A percentile compares a stretch with the other conserved stretches of the same genome.
Conservation (phyloP, 2,797 vertebrate species). For the Garrulus glandarius region DNA sequence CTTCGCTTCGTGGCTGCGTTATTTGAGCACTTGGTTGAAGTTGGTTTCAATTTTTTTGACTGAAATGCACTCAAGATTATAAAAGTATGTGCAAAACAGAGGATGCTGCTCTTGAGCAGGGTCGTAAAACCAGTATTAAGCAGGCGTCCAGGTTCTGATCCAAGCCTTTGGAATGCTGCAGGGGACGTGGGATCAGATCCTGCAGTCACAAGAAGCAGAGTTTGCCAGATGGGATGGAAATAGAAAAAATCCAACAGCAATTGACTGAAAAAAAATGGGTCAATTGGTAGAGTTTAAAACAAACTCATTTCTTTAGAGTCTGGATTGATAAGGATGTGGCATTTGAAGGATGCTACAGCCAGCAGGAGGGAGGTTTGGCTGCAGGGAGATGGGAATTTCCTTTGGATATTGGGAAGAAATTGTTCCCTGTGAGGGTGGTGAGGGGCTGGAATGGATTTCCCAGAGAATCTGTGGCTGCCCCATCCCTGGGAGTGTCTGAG, state of each 20-base stretch:
- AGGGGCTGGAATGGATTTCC: background rate
- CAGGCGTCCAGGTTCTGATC: background rate
- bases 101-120: background rate
- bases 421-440: background rate
- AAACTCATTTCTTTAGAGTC: background rate
- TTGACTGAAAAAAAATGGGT: background rate
- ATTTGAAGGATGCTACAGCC: accelerated
- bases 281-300: background rate
- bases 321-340: accelerated
- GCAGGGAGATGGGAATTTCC: background rate
- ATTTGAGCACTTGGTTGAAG: background rate
- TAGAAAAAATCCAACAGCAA: background rate
- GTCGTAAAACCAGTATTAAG: conserved; percentile 21
- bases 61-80: background rate
- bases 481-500: background rate
- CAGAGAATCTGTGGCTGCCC: background rate
- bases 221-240: background rate
- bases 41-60: background rate
- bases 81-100: conserved; percentile 41
- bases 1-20: background rate
- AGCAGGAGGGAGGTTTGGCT: accelerated
- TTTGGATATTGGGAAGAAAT: background rate
- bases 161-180: conserved; percentile 42
- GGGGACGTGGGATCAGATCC: background rate
- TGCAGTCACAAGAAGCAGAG: background rate